Conservation (phyloP, 1,140 invertebrate genomes). For the Caenorhabditis remanei region DNA sequence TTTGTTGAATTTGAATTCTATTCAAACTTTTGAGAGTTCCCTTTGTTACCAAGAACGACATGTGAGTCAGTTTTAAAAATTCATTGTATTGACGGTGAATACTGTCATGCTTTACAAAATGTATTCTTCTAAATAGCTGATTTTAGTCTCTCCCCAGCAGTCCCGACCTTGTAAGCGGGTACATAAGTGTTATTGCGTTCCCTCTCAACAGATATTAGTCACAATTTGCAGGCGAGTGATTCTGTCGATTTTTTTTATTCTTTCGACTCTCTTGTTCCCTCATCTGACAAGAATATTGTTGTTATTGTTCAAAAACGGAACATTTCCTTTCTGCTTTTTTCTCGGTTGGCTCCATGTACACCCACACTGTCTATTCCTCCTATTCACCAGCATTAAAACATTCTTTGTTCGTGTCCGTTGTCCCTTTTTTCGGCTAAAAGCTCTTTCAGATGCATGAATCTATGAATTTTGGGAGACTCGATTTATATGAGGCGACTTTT, state of each 20-base stretch:
- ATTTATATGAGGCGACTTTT: not conserved
- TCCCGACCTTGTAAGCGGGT: no score
- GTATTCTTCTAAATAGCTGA: no score
- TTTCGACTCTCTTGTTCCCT: not conserved
- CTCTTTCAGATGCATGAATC: conserved; percentile 55
- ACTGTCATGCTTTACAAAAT: no score
- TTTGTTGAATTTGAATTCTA: no score
- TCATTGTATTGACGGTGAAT: no score
- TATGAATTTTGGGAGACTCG: conserved; percentile 47
- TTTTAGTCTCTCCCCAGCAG: no score
- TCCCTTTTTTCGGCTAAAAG: conserved; percentile 8
- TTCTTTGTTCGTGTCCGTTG: conserved; percentile 44
- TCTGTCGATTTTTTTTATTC: conserved; percentile 6
- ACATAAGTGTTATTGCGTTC: no score
- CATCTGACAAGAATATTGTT: not conserved
- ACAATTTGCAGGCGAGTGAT: not conserved
- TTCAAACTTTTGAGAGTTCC: no score
- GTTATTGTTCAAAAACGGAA: conserved; percentile 9
- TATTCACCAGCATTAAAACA: conserved; percentile 22
- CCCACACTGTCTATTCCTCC: conserved; percentile 1
- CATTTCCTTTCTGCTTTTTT: not conserved
- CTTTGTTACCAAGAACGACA: no score
- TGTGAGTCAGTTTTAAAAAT: no score
- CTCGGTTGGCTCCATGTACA: not conserved
- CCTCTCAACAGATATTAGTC: not conserved